Evolutionary conservation across 2,888 invertebrate species (phyloP).

Genomic region (Pristionchus arcanus): DNA sequence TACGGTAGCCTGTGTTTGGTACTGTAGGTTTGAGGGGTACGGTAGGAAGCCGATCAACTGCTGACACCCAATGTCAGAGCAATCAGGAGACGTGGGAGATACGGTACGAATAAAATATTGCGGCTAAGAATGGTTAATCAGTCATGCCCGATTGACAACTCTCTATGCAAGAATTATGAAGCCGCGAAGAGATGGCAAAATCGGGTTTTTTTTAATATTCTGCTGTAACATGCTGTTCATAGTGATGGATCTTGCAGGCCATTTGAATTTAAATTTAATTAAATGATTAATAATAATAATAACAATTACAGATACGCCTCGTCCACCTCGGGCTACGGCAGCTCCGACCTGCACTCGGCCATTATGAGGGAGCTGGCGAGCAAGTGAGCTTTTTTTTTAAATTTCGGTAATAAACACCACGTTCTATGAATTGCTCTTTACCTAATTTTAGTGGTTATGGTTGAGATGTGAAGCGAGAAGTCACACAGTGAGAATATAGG

Average conservation of each 20-base stretch:
- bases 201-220: neutral
- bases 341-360: slow-evolving; percentile 32
- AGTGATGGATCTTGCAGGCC: neutral
- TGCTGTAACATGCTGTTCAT: neutral
- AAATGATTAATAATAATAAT: neutral
- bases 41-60: neutral
- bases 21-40: neutral
- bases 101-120: neutral
- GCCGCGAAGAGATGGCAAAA: neutral
- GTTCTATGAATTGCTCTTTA: too few relatives aligned
- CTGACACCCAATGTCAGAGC: too few relatives aligned
- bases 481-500: neutral
- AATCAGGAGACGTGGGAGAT: too few relatives aligned
- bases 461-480: neutral
- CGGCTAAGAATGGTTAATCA: neutral
- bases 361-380: slow-evolving; percentile 41
- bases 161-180: neutral
- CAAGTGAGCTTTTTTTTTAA: neutral
- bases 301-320: slow-evolving; percentile 38
- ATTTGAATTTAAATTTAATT: neutral
- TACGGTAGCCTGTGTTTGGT: neutral
- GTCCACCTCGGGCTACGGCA: slow-evolving; percentile 27
- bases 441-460: neutral
- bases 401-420: too few relatives aligned
- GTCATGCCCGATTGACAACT: neutral